Evolutionary conservation across 2,888 invertebrate species (phyloP), one percentile per base, ranked within the genome.

Genomic region (Parnassius glacialis): DNA sequence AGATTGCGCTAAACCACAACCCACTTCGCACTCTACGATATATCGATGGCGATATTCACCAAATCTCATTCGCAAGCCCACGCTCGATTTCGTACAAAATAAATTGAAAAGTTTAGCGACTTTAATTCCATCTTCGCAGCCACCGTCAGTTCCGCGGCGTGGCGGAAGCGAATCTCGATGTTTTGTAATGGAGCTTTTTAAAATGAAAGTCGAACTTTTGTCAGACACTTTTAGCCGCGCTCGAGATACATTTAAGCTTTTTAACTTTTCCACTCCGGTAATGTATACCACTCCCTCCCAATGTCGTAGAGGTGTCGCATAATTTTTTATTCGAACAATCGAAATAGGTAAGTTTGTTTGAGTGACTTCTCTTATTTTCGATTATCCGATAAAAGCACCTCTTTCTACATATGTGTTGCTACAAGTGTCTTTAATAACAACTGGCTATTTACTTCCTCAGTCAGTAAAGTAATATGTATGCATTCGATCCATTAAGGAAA

Each of bases 101-200:
- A 85, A 86, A 88, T 85, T 85, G 83, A 85, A 89, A 88, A 88
- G 85, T 86, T 88, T 83, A 83, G 56, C 76, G 79, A 83, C 78
- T 85, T 85, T 88, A 88, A 89, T 88, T 87, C 89, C 76, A 80
- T 82, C 81, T 82, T 75, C 78, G 74, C 78, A 81, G 79, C 82
- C 81, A 74, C 78, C 83, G 82, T 81, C 84, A 83, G 48, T 48
- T 48, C 13, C 16, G 80, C 80, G 78, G 81, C 84, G 84, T 84
- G 80, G 86, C 89, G 89, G 89, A 92, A 90, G 84, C 86, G 89
- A 89, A 87, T 90, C 91, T 85, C 90, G 87, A 91, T 92, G 91
- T 91, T 91, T 90, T 90, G 90, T 90, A 90, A 90, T 91, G 90
- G 90, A 90, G 90, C 91, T 91, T 90, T 91, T 91, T 91, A 91